Evolutionary conservation across 2,888 invertebrate genomes (phyloP), one percentile per base, ranked within the genome.

Genomic region (Macaria notata): DNA sequence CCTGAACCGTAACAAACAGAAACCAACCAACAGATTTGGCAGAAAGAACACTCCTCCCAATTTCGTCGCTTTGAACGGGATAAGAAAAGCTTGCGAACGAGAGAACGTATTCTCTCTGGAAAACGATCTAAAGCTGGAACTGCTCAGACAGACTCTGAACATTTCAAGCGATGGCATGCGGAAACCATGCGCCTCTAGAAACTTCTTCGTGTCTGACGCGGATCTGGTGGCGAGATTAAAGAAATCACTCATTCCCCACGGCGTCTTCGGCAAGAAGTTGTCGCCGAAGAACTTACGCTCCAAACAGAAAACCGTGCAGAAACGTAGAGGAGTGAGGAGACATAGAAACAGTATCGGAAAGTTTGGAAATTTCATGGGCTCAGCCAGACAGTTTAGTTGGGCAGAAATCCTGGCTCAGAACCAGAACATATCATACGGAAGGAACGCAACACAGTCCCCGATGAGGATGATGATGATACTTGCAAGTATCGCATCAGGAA

Each of bases 221-320:
- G 88, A 92, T 71, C 72, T 92, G 59, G 85, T 92, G 0, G 82
- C 89, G 0, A 79, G 90, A 6, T 70, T 92, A 44, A 90, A 89
- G 62, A 92, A 91, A 66, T 86, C 88, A 39, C 82, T 88, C 59
- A 92, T 88, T 86, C 93, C 88, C 41, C 92, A 85, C 69, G 91
- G 89, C 3, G 75, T 89, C 49, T 79, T 92, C 3, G 90, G 90
- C 4, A 91, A 92, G 61, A 92, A 91, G 61, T 68, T 94, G 0
- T 93, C 94, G 0, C 93, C 94, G 0, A 94, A 94, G 70, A 94
- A 94, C 76, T 84, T 94, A 67, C 89, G 94, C 19, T 93, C 94
- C 0, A 93, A 93, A 56, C 90, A 92, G 69, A 93, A 92, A 36
- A 84, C 83, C 38, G 71, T 92, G 4, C 75, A 81, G 47, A 88